Evolutionary conservation across 2,797 vertebrate genomes (phyloP), one percentile per base, ranked within the genome.

Genomic region (Mus caroli): DNA sequence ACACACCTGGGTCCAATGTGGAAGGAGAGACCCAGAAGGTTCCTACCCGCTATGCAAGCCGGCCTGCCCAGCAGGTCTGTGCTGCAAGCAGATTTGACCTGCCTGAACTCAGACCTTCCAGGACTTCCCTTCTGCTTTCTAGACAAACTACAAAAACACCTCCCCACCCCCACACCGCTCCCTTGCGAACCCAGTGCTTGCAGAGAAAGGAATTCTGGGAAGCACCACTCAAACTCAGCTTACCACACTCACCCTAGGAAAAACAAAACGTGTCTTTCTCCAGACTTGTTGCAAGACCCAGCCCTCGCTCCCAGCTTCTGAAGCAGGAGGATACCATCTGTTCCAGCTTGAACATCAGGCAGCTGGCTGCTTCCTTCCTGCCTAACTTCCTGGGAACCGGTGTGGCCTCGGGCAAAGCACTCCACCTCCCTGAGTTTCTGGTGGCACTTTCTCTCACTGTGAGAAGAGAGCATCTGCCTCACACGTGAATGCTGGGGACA

Each of bases 141-240:
- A 52, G 14, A 58, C 28, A n/a, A 6, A 40, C 22, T 22, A 26
- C 28, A 43, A 17, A 69, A 77, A 19, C 15, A 31, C 26, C 15
- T 5, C 20, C 34, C 4, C 73, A 13, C 34, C 4, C 14, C 22
- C 52, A 69, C 67, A 37, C 17, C 6, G 10, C 1, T 52, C 78
- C 50, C 50, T n/a, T 17, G 22, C 9, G 54, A 80, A 37, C 46
- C 78, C 78, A 75, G 78, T 52, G 56, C 50, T 67, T 20, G 17
- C 40, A 54, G 80, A 60, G 31, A 86, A 86, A 64, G 62, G 84
- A 67, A 78, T 46, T 79, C 92, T 94, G 89, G 92, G 92, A 86
- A 69, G 34, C 22, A 8, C 12, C 37, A 13, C 56, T 75, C 46
- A 62, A n/a, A 52, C 67, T 76, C 26, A 69, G n/a, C 17, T 67